Percentiles rank a stretch among this genome's conserved stretches.
These are phyloP conservation scores for Sphaerophoria taeniata DNA, from an alignment of 2,888 invertebrate genomes.

Conservation along the genomic window DNA sequence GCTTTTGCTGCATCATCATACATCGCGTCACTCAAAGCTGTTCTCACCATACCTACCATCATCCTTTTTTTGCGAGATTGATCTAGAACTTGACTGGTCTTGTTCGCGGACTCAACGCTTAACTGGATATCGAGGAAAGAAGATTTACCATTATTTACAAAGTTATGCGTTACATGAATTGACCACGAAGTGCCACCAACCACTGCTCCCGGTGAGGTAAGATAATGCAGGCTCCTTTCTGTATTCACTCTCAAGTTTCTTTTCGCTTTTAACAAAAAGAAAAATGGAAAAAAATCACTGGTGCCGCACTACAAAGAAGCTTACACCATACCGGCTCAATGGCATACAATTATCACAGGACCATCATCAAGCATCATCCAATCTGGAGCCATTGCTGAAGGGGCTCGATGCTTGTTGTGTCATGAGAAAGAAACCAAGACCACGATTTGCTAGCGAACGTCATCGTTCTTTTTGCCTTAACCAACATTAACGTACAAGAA, in stretches of 20 bases:
- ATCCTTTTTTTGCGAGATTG: conserved; percentile 62
- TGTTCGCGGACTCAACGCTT: background rate
- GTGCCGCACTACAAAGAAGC: conserved; percentile 66
- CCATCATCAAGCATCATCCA: conserved; percentile 74
- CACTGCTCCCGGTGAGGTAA: conserved; percentile 27
- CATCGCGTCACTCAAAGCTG: conserved; percentile 51
- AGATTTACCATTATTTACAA: conserved; percentile 62
- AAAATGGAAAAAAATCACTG: conserved; percentile 11
- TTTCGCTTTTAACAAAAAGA: background rate
- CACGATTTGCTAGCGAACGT: conserved; percentile 20
- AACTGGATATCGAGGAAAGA: conserved; percentile 12
- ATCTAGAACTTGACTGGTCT: conserved; percentile 48
- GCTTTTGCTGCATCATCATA: conserved; percentile 40
- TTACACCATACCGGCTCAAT: conserved; percentile 65
- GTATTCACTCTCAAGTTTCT: conserved; percentile 7
- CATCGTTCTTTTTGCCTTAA: background rate
- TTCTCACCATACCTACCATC: conserved; percentile 37
- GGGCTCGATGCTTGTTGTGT: conserved; percentile 54
- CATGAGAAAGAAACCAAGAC: conserved; percentile 54
- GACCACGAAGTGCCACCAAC: conserved; percentile 70
- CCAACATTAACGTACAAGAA: background rate
- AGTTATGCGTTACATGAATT: conserved; percentile 69
- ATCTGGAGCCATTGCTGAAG: conserved; percentile 69
- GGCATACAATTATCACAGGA: conserved; percentile 72
- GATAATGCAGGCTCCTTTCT: background rate